Conservation (phyloP, 2,797 vertebrate genomes). For the Notamacropus eugenii region DNA sequence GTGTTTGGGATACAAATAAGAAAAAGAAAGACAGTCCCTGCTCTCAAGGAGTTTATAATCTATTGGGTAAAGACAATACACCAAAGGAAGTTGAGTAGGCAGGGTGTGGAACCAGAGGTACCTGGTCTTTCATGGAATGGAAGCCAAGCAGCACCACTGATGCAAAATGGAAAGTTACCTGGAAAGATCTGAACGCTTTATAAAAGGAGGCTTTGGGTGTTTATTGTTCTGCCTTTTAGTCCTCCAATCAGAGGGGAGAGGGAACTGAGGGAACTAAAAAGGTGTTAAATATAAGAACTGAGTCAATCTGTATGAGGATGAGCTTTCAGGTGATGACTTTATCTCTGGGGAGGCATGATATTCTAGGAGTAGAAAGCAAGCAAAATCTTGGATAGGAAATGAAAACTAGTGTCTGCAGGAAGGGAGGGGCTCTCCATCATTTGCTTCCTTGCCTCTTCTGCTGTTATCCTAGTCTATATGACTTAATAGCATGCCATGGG, state of each 20-base stretch:
- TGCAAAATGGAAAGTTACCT: not conserved
- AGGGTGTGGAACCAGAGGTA: too few relatives aligned
- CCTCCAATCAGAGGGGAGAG: not conserved
- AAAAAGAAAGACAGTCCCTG: not conserved
- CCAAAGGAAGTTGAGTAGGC: not conserved
- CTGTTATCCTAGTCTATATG: not conserved
- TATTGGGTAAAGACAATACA: not conserved
- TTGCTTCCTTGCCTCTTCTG: not conserved
- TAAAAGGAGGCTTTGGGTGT: not conserved
- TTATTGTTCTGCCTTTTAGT: not conserved
- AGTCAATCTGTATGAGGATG: not conserved
- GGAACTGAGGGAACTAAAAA: not conserved
- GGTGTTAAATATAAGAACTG: not conserved
- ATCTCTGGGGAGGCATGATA: not conserved
- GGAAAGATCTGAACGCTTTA: not conserved
- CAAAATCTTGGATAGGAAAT: not conserved
- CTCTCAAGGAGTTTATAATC: not conserved
- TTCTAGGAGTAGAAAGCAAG: not conserved
- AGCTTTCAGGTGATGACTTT: not conserved
- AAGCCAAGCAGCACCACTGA: not conserved
- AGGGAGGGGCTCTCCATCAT: not conserved
- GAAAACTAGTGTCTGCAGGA: not conserved
- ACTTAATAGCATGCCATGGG: not conserved
- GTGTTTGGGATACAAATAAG: not conserved
- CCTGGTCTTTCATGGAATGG: not conserved